Conservation (phyloP, 2,888 invertebrate species). For the Calliphora vomitoria region DNA sequence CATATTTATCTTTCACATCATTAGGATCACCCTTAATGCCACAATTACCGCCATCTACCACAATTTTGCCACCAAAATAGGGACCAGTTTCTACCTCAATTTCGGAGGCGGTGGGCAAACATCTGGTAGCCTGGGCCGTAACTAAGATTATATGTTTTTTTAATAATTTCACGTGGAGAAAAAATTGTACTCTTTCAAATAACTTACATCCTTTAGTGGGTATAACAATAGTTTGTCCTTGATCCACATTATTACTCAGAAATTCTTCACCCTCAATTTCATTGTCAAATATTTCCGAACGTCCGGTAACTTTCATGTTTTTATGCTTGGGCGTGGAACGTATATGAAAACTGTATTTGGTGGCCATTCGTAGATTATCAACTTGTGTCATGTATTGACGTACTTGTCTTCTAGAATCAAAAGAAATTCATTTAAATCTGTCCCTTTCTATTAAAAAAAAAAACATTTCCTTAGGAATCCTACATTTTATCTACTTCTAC, state of each 20-base stretch:
- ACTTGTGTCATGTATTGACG: conserved; percentile 87
- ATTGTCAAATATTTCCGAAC: conserved; percentile 84
- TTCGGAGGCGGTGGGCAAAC: conserved; percentile 91
- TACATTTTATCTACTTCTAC: conserved; percentile 75
- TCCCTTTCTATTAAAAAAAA: not conserved
- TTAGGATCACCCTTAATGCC: conserved; percentile 90
- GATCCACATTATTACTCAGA: conserved; percentile 82
- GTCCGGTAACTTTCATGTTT: conserved; percentile 83
- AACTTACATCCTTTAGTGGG: conserved; percentile 93
- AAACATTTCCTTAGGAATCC: not conserved
- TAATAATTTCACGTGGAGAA: no score
- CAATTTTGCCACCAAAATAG: conserved; percentile 91
- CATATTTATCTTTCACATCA: conserved; percentile 90
- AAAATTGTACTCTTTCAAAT: no score
- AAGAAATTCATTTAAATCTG: not conserved
- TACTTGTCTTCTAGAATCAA: conserved; percentile 77
- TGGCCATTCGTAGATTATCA: conserved; percentile 91
- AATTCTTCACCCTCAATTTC: conserved; percentile 83
- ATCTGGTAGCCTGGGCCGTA: conserved; percentile 92
- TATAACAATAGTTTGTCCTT: conserved; percentile 89
- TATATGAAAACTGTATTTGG: conserved; percentile 92
- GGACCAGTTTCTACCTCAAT: conserved; percentile 94
- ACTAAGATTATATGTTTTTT: conserved; percentile 85
- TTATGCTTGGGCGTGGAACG: conserved; percentile 86
- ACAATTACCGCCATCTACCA: conserved; percentile 90